A percentile compares a stretch with the other conserved stretches of the same genome.
These are phyloP conservation scores for Mystacornis crossleyi DNA, from an alignment of 2,113 vertebrate genomes.

Conservation along the genomic window DNA sequence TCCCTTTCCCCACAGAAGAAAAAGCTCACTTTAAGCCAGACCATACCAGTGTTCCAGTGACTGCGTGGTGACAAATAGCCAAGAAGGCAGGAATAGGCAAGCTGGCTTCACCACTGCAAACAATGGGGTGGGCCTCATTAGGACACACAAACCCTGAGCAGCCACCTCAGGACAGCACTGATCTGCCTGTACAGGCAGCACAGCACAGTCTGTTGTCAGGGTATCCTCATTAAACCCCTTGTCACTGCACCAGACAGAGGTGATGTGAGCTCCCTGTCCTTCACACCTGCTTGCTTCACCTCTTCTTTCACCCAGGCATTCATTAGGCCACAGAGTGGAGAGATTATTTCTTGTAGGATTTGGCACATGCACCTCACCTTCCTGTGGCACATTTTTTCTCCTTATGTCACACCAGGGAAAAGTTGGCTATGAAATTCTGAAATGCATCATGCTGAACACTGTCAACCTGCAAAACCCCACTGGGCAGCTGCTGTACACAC, in stretches of 20 bases:
- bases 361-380: not conserved
- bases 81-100: not conserved
- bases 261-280: not conserved
- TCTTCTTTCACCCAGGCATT: not conserved
- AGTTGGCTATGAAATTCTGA: slow-evolving; percentile 2
- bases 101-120: not conserved
- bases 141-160: not conserved
- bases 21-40: not conserved
- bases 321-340: not conserved
- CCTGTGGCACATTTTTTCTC: not conserved
- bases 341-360: not conserved
- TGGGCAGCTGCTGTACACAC: slow-evolving; percentile 8
- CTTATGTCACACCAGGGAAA: not conserved
- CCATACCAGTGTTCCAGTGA: not conserved
- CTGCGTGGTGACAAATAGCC: not conserved
- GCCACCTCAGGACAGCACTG: not conserved
- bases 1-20: not conserved
- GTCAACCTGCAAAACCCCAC: not conserved
- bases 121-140: not conserved
- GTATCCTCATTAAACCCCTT: not conserved
- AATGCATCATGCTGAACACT: not conserved
- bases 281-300: not conserved
- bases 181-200: not conserved
- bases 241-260: not conserved
- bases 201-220: not conserved